Conservation (phyloP, 2,888 invertebrate species). For the Epirrita christyi region DNA sequence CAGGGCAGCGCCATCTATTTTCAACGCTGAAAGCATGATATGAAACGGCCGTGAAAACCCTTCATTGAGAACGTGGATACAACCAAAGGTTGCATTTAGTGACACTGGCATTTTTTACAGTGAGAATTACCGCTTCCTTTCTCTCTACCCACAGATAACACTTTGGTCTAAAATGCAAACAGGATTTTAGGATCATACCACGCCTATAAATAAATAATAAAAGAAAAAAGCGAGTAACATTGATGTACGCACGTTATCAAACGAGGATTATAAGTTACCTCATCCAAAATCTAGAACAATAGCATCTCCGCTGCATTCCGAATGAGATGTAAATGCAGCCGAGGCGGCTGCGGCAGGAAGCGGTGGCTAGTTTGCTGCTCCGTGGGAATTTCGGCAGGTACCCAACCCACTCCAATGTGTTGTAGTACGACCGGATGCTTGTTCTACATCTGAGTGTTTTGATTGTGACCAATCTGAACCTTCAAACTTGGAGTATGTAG, state of each 20-base stretch:
- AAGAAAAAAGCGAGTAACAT: too few species aligned
- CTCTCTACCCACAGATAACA: too few species aligned
- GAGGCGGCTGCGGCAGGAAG: conserved; percentile 46
- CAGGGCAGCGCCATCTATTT: too few species aligned
- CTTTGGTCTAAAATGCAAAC: too few species aligned
- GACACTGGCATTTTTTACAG: too few species aligned
- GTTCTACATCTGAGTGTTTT: conserved; percentile 2
- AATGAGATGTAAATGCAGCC: conserved; percentile 74
- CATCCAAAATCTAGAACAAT: conserved; percentile 3
- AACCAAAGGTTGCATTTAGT: too few species aligned
- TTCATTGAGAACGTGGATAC: too few species aligned
- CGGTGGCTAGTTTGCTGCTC: conserved; percentile 18
- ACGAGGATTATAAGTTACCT: not conserved
- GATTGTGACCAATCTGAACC: not conserved
- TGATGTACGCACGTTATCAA: not conserved
- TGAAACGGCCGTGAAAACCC: too few species aligned
- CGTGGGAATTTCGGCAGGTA: conserved; percentile 23
- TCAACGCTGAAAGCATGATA: too few species aligned
- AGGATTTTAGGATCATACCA: too few species aligned
- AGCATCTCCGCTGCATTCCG: conserved; percentile 56
- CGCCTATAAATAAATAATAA: too few species aligned
- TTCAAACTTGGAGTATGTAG: not conserved
- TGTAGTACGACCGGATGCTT: conserved; percentile 10
- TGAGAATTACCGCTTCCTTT: too few species aligned
- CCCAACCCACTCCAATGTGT: not conserved